Percentiles rank a stretch among this genome's conserved stretches.
Conservation (phyloP, 2,113 vertebrate species). For the Coryphaenoides rupestris region DNA sequence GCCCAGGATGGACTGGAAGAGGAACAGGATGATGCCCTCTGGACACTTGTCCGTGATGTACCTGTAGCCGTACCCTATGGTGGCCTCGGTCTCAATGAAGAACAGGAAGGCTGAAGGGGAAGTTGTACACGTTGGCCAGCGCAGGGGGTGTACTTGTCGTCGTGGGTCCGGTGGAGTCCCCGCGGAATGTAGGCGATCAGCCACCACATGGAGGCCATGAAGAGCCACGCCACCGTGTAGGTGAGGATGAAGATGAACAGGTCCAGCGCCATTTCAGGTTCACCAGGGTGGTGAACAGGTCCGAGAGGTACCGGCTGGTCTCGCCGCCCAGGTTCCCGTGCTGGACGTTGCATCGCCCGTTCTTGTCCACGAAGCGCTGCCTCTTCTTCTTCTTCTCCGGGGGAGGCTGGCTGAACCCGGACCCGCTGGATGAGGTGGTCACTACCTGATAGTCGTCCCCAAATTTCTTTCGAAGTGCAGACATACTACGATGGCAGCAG, state of each 20-base stretch:
- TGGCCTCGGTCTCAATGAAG: constrained; percentile 98
- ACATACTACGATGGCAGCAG: constrained; percentile 87
- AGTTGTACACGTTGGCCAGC: constrained; percentile 99
- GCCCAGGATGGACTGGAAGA: constrained; percentile 97
- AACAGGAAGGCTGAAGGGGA: constrained; percentile 97
- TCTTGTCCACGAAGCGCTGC: constrained; percentile 98
- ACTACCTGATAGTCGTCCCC: constrained; percentile 98
- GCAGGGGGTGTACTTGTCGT: constrained; percentile 92
- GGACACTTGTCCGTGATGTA: constrained; percentile 99
- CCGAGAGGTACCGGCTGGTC: constrained; percentile 95
- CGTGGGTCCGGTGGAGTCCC: constrained; percentile 89
- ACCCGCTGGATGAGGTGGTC: constrained; percentile 92
- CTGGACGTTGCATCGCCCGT: constrained; percentile 97
- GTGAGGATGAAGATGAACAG: constrained; percentile 98
- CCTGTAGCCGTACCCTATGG: constrained; percentile 95
- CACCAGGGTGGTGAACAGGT: constrained; percentile 96
- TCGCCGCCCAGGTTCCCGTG: constrained; percentile 98
- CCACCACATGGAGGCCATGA: constrained; percentile 99
- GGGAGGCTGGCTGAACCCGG: constrained; percentile 81
- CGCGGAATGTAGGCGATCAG: constrained; percentile 93
- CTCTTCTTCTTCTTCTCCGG: constrained; percentile 89
- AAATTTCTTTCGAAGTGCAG: constrained; percentile 97
- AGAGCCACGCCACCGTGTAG: constrained; percentile 98
- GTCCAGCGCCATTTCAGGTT: constrained; percentile 99
- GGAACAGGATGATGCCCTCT: constrained; percentile 96